Conservation (phyloP, 1,140 invertebrate species). For the Chymomyza costata region DNA sequence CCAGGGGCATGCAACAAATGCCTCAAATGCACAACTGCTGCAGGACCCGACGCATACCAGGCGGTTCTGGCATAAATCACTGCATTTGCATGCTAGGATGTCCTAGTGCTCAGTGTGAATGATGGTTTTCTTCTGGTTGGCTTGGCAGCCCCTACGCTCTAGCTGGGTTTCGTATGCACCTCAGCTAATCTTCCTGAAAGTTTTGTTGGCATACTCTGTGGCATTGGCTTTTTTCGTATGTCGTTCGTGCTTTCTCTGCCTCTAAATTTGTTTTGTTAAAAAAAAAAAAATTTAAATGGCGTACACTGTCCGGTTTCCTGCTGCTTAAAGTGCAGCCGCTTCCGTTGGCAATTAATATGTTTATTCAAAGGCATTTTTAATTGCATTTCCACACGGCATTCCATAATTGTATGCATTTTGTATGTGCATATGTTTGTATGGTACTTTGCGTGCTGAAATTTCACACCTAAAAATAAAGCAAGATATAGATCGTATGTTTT, state of each 20-base stretch:
- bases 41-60: conserved; percentile 13
- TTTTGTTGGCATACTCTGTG: too few relatives aligned
- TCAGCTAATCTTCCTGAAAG: conserved; percentile 42
- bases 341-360: conserved; percentile 64
- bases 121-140: too few relatives aligned
- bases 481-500: conserved; percentile 12
- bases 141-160: too few relatives aligned
- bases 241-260: conserved; percentile 41
- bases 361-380: conserved; percentile 59
- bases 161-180: too few relatives aligned
- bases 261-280: conserved; percentile 37
- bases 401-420: conserved; percentile 41
- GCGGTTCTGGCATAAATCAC: conserved; percentile 57
- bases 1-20: conserved; percentile 63
- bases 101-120: conserved; percentile 4
- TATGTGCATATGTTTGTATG: not conserved
- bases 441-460: conserved; percentile 46
- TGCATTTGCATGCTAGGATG: conserved; percentile 57
- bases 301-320: conserved; percentile 1
- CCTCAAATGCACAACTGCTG: conserved; percentile 65
- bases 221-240: conserved; percentile 40
- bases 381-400: conserved; percentile 62
- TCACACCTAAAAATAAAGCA: conserved; percentile 43
- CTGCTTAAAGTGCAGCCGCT: conserved; percentile 17
- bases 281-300: too few relatives aligned